phyloP scores from a whole-genome alignment of 2,797 vertebrate genomes.

The Diplodus puntazzo region DNA sequence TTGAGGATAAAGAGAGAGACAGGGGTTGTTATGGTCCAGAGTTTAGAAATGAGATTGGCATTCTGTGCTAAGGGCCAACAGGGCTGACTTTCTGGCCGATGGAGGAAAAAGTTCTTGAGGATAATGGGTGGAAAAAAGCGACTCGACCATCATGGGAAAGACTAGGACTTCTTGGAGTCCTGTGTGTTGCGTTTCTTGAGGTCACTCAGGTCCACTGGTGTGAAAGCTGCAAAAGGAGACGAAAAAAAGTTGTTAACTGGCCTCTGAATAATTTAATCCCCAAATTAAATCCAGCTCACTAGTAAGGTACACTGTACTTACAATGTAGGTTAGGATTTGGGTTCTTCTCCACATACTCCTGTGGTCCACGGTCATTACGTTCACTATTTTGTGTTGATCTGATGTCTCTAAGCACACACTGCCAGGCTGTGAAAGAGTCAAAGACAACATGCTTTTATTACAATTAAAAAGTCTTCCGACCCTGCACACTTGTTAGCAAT shows the following conservation, averaged over 20 bases:
- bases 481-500: background rate
- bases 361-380: conserved; percentile 93
- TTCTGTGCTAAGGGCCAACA: conserved; percentile 76
- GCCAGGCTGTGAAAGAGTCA: conserved; percentile 89
- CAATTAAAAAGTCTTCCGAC: background rate
- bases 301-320: conserved; percentile 76
- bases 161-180: conserved; percentile 97
- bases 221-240: conserved; percentile 88
- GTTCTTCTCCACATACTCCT: conserved; percentile 98
- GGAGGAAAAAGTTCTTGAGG: conserved; percentile 81
- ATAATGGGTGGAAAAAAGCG: conserved; percentile 72
- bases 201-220: conserved; percentile 96
- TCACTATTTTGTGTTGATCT: conserved; percentile 92
- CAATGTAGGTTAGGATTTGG: conserved; percentile 96
- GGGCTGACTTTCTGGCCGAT: conserved; percentile 78
- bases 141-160: conserved; percentile 53
- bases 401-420: conserved; percentile 96
- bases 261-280: background rate
- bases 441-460: conserved; percentile 20
- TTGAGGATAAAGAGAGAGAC: conserved; percentile 46
- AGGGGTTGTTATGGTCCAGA: conserved; percentile 70
- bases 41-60: conserved; percentile 72
- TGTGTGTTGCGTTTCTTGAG: conserved; percentile 95
- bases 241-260: conserved; percentile 21
- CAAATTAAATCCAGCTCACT: background rate